Base-by-base conservation (phyloP, 30 jellyfish, hydroid and myxozoan genomes). In the Mastigias papua region DNA sequence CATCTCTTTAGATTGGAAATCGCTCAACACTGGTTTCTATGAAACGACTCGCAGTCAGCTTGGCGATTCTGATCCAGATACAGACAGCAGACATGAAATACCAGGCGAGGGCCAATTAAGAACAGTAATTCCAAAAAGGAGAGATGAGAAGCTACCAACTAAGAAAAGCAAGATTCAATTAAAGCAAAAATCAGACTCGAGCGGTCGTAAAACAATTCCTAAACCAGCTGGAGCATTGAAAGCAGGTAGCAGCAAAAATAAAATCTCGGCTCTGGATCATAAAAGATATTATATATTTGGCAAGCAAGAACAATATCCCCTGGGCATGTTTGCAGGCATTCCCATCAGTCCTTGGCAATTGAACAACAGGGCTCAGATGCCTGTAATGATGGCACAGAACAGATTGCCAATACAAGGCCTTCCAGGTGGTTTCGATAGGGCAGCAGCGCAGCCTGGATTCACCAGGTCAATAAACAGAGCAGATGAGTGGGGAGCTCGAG, bases 31-130 rank as follows among this genome's bases (percentile, higher is more conserved):
- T 33, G 48, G 72, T 22, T 87, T 87, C 86, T 87, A 87, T 31
- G 80, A 9, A 48, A 87, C 99, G 29, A 95, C 99, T 30, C 92
- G 89, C 73, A 90, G 99, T 61, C 98, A 86, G 54, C 91, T 95
- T 16, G 99, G 96, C 37, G 97, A 87, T 57, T 27, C 28, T 6
- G 98, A 95, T 57, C 99, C 99, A 2, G 65, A 91, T 33, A 82
- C 97, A 34, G 90, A 95, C 94, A 72, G 93, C 58, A 33, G 26
- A 2, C 75, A 16, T 20, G 26, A 58, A 65, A 50, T 70, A 31
- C 57, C 48, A 17, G 82, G 30, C 5, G 25, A 67, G 42, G 90
- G 35, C 29, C 86, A 69, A 46, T 57, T 54, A 23, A 84, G 60
- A 58, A 34, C 81, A 17, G 54, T 32, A 28, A 69, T 71, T 28